Evolutionary conservation across 2,797 vertebrate genomes (phyloP).

Genomic region (Cottoperca gobio): DNA sequence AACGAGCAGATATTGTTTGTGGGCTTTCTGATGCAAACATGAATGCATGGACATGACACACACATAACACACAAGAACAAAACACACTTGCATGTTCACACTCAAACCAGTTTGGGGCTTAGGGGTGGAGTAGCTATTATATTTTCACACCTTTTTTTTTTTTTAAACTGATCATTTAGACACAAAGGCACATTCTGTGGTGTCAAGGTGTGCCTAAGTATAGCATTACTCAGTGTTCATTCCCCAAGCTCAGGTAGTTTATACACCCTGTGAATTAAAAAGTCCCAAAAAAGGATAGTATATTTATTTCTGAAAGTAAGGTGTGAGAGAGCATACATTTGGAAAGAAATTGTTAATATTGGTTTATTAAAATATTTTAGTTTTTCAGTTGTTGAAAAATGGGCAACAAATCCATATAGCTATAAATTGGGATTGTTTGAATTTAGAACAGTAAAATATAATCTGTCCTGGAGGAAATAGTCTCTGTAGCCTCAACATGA

Average conservation of each 20-base stretch:
- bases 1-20: constrained; percentile 43
- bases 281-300: no score
- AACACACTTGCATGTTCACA: not conserved
- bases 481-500: no score
- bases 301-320: not conserved
- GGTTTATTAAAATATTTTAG: not conserved
- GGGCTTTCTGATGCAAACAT: constrained; percentile 36
- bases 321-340: no score
- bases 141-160: not conserved
- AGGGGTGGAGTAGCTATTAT: not conserved
- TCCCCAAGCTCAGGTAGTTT: not conserved
- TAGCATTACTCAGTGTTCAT: constrained; percentile 5
- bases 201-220: not conserved
- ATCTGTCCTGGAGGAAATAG: not conserved
- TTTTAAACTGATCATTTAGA: not conserved
- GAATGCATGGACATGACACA: constrained; percentile 6
- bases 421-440: not conserved
- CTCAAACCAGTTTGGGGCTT: not conserved
- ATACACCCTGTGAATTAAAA: not conserved
- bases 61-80: not conserved
- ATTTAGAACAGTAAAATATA: not conserved
- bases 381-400: not conserved
- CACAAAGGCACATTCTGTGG: constrained; percentile 4
- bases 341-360: not conserved
- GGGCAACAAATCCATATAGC: not conserved